These are phyloP conservation scores for Rhagonycha fulva DNA, from an alignment of 2,888 invertebrate species.

Conservation along the genomic window DNA sequence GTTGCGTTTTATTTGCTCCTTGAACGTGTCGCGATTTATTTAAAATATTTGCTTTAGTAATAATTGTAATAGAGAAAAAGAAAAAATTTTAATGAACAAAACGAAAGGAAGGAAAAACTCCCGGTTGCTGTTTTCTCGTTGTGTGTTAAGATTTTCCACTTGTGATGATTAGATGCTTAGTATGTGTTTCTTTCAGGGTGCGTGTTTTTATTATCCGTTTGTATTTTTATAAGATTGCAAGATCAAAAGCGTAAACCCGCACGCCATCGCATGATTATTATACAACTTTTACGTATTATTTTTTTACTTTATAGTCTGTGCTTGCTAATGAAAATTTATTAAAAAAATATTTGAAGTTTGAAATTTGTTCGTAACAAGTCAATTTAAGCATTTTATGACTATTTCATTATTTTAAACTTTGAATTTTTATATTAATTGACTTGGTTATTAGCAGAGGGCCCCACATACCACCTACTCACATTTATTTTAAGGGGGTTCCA, in stretches of 20 bases:
- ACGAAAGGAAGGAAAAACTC: background rate
- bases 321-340: background rate
- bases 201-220: slow-evolving; percentile 17
- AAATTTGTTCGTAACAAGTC: background rate
- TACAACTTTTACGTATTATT: slow-evolving; percentile 10
- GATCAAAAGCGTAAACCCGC: slow-evolving; percentile 13
- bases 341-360: background rate
- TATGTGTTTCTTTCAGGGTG: background rate
- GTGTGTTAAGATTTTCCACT: slow-evolving; percentile 8
- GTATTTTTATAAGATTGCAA: slow-evolving; percentile 14
- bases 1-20: background rate
- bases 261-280: slow-evolving; percentile 16
- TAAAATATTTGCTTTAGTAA: background rate
- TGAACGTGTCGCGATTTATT: background rate
- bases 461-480: background rate
- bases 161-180: background rate
- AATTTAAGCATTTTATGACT: background rate
- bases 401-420: background rate
- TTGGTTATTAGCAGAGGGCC: background rate
- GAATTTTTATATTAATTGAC: background rate
- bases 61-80: background rate
- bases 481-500: background rate
- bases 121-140: background rate
- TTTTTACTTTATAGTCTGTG: slow-evolving; percentile 3
- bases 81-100: background rate